Percentiles rank a stretch among this genome's conserved stretches.
These are phyloP conservation scores for Daubentonia madagascariensis DNA, from an alignment of 2,113 vertebrate genomes.

Conservation along the genomic window DNA sequence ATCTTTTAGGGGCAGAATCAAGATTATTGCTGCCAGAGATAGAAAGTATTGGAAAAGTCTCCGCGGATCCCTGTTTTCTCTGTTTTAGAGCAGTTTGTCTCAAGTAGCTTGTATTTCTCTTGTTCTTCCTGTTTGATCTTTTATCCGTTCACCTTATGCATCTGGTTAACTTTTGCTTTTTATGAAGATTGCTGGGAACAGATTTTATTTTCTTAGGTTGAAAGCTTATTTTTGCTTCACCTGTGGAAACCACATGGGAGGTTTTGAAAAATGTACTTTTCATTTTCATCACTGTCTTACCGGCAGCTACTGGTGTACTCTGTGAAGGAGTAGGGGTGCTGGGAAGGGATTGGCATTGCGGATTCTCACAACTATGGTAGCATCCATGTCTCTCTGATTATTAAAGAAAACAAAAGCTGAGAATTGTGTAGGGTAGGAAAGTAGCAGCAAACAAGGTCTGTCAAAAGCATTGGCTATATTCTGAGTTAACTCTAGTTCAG, in stretches of 20 bases:
- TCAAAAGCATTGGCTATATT: fast-evolving
- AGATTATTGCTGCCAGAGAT: background rate
- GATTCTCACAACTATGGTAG: too few relatives aligned
- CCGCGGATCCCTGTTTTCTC: background rate
- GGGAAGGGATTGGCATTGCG: background rate
- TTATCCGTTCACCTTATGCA: fast-evolving
- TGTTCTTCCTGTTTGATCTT: background rate
- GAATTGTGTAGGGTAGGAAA: fast-evolving
- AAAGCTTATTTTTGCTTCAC: background rate
- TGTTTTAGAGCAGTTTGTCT: background rate
- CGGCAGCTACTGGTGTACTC: background rate
- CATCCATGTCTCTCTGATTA: background rate
- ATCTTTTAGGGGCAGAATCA: background rate
- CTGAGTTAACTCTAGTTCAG: background rate
- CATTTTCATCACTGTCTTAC: background rate
- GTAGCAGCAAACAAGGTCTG: background rate
- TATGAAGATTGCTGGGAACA: background rate
- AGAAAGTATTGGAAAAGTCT: background rate
- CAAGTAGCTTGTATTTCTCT: background rate
- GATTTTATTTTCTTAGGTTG: background rate
- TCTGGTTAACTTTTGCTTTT: background rate
- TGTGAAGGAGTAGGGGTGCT: background rate
- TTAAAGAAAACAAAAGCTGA: too few relatives aligned
- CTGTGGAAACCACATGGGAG: background rate
- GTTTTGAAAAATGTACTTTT: background rate